Base-by-base conservation (phyloP, 2,113 vertebrate species). In the Neotoma lepida region DNA sequence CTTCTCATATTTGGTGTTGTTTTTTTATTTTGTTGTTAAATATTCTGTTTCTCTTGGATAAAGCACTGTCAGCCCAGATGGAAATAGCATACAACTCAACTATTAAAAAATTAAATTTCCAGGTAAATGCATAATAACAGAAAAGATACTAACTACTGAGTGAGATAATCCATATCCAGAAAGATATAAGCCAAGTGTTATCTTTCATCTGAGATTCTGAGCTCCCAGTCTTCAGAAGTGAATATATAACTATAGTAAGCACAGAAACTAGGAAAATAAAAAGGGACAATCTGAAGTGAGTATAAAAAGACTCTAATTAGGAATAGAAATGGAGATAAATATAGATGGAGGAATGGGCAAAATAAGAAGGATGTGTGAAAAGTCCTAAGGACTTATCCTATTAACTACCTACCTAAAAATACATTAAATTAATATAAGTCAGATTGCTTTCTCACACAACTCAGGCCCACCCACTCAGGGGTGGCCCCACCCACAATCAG, bases 401-500 rank as follows among this genome's bases (percentile, higher is more conserved):
- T 84, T 84, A 44, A 17, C 56, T 84, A 84, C 9, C n/a, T 61
- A 63, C 13, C 26, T 63, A 10, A 39, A 51, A 82, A 61, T 41
- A 44, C 15, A 30, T 41, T 63, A 28, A 7, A 41, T 63, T 44
- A 44, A 1, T 41, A 7, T 17, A 82, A 82, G 39, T 61, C 8
- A 63, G 14, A 9, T 18, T 61, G n/a, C 24, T 41, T 82, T 82
- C 24, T 18, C 14, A 82, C 1, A 61, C 15, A 61, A 41, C 7
- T 1, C 6, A 61, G 7, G 24, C 24, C 41, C n/a, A 54, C 14
- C n/a, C 41, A 4, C n/a, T 41, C n/a, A 82, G 80, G 9, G 7
- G 4, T 58, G 24, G 1, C 7, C 58, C n/a, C 1, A 61, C 3
- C 3, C 39, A 28, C 0, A 44, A 8, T 17, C 0, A 1, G 30